Evolutionary conservation across 1,140 invertebrate genomes (phyloP).

Genomic region (Babylonia areolata): DNA sequence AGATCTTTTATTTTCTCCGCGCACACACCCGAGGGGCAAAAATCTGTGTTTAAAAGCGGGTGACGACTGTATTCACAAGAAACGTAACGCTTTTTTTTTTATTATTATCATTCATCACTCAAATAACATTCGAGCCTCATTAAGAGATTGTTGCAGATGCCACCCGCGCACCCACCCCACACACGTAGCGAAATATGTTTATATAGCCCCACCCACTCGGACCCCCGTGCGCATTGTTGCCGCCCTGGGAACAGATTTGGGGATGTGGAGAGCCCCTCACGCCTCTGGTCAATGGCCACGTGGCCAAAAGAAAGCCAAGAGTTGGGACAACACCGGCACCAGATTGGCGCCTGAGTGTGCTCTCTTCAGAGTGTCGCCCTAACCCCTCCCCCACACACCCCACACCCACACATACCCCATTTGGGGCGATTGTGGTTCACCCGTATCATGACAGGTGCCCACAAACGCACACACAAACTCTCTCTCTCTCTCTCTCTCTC

Average conservation of each 20-base stretch:
- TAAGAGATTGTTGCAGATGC: background rate
- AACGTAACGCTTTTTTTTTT: too few relatives aligned
- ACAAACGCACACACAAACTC: background rate
- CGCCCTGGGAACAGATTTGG: background rate
- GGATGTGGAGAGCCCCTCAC: background rate
- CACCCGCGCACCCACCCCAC: background rate
- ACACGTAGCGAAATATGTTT: too few relatives aligned
- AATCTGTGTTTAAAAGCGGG: too few relatives aligned
- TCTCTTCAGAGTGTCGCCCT: background rate
- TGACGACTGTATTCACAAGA: too few relatives aligned
- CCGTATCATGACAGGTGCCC: slow-evolving; percentile 35
- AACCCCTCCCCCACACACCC: background rate
- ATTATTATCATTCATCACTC: too few relatives aligned
- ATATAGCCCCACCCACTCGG: background rate
- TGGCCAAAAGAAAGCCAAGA: background rate
- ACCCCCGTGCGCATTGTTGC: background rate
- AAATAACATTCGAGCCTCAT: background rate
- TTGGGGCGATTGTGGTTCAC: background rate
- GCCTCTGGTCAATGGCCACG: background rate
- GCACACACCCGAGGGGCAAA: too few relatives aligned
- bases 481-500: slow-evolving; percentile 11
- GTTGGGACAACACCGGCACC: background rate
- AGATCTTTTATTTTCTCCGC: too few relatives aligned
- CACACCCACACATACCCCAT: too few relatives aligned
- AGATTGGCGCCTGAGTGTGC: background rate